phyloP scores from a whole-genome alignment of 92 coral and sea anemone genomes.

The Muricea muricata region DNA sequence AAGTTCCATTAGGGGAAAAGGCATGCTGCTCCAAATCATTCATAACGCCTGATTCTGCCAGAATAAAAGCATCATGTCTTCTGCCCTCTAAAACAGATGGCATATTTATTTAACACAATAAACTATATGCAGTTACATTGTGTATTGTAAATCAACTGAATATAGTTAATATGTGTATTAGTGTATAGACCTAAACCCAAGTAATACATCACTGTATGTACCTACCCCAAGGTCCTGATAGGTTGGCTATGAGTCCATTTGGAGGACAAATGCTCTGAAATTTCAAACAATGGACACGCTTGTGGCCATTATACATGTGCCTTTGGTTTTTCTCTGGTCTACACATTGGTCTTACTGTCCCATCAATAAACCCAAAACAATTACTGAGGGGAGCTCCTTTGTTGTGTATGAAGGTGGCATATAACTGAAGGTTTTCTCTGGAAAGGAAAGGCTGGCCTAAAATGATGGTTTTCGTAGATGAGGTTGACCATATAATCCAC shows the following conservation, averaged over 20 bases:
- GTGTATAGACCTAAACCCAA: not conserved
- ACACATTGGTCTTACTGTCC: not conserved
- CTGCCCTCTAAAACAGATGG: not conserved
- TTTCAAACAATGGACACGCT: not conserved
- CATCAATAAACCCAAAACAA: constrained; percentile 5
- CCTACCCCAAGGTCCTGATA: not conserved
- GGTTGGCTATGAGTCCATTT: not conserved
- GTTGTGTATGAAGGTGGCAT: not conserved
- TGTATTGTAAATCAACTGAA: not conserved
- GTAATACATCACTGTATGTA: not conserved
- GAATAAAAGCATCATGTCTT: not conserved
- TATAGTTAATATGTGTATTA: not conserved
- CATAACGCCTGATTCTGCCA: not conserved
- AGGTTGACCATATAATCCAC: not conserved
- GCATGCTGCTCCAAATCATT: not conserved
- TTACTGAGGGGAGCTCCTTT: not conserved
- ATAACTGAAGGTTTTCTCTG: not conserved
- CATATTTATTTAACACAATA: not conserved
- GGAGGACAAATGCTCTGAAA: constrained; percentile 1
- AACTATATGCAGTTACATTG: not conserved
- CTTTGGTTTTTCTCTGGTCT: not conserved
- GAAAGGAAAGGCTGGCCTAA: not conserved
- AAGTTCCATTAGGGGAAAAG: not conserved
- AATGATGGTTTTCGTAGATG: not conserved
- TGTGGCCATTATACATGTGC: not conserved